Base-by-base conservation (phyloP, 2,797 vertebrate genomes). In the Melanotaenia nigrans region DNA sequence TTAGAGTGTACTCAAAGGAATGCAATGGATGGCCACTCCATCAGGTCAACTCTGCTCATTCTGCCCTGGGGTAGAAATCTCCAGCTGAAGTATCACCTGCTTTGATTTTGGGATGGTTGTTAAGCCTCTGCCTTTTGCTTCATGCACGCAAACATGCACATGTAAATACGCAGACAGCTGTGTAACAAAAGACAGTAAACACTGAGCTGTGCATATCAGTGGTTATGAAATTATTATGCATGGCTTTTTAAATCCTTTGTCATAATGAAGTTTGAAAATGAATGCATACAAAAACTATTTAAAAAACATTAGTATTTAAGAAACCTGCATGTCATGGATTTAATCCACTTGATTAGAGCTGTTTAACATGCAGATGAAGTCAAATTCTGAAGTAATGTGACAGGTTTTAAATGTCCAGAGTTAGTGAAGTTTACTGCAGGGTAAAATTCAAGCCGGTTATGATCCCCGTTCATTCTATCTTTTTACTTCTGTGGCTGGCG, bases 1-100 rank as follows among this genome's bases (percentile, higher is more conserved):
- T 68, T 87, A 73, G 83, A 91, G 90, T 82, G 87, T 87, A 77
- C 90, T 91, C 89, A 87, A 79, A 89, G 89, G 82, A 87, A 89
- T 81, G 85, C 90, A 78, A 81, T 87, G 79, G 87, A 90, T 87
- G 86, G 78, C 85, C 90, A 92, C 90, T 89, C 82, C 32, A 62
- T 60, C 45, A 84, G 89, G 88, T 92, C 89, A 92, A 88, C 78
- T 87, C 80, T 73, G 83, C 64, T 80, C 86, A 81, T 81, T 73
- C 35, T 22, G 61, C 81, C 87, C 61, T 5, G 61, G 77, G 80
- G 85, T 78, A 78, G 65, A 80, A 80, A 87, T 89, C 82, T 90
- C 75, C 73, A 85, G 83, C 81, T 88, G 71, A 87, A 89, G 84
- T 65, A 88, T 88, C 88, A 85, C 79, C 86, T 88, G 77, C 89